Conservation (phyloP, 2,797 vertebrate genomes). For the Vultur gryphus region DNA sequence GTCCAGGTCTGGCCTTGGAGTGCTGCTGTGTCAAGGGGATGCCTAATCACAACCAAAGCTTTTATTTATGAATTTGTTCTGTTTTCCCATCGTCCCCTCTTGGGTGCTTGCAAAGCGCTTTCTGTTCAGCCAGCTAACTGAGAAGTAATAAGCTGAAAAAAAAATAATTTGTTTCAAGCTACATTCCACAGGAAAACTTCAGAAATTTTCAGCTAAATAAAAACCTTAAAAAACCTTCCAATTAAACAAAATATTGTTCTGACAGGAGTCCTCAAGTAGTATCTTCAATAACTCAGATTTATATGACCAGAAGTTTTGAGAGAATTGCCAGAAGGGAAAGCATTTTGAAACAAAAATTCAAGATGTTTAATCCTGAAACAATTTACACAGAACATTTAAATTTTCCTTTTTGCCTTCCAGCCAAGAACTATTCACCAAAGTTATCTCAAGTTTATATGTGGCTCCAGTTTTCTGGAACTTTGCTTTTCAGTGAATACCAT, state of each 20-base stretch:
- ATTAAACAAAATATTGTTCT: constrained; percentile 3
- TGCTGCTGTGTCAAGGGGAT: neutral
- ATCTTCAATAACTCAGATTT: constrained; percentile 20
- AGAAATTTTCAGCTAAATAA: neutral
- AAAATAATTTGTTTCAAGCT: neutral
- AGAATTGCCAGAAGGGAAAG: constrained; percentile 49
- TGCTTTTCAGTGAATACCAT: neutral
- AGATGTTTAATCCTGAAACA: constrained; percentile 37
- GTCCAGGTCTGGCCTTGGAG: neutral
- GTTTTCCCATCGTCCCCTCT: neutral
- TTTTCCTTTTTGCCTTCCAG: constrained; percentile 1
- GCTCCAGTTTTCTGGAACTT: neutral
- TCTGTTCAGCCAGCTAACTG: neutral
- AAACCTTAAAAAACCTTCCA: neutral
- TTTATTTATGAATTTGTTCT: neutral
- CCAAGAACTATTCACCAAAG: constrained; percentile 10
- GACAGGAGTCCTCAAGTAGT: neutral
- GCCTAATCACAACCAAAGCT: neutral
- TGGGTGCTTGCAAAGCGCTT: neutral
- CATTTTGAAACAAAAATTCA: constrained; percentile 38
- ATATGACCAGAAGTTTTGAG: constrained; percentile 33
- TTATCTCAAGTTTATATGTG: neutral
- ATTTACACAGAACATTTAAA: neutral
- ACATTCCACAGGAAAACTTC: neutral
- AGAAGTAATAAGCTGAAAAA: neutral